These are phyloP conservation scores for Craseonycteris thonglongyai DNA, from an alignment of 2,113 vertebrate species.

Conservation along the genomic window DNA sequence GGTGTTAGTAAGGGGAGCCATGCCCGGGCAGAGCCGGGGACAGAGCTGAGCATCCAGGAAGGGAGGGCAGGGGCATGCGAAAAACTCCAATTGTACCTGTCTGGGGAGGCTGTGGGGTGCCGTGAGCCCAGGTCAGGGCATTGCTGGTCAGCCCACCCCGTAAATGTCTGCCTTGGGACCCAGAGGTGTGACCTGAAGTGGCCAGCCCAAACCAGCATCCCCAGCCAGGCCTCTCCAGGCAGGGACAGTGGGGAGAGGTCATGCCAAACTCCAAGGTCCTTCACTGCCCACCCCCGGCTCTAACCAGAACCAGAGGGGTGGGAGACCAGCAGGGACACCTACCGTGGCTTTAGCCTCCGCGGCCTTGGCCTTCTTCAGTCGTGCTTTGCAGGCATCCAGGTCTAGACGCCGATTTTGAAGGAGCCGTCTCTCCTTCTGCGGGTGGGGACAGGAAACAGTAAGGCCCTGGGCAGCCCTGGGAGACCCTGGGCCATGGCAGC, in stretches of 20 bases:
- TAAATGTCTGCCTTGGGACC: background rate
- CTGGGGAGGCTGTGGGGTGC: background rate
- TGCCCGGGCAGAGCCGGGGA: background rate
- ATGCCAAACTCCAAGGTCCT: background rate
- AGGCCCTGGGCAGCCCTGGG: background rate
- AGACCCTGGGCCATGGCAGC: background rate
- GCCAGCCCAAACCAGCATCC: background rate
- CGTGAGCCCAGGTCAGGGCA: background rate
- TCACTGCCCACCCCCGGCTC: background rate
- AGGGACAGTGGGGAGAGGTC: background rate
- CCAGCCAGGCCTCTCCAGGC: slow-evolving; percentile 38
- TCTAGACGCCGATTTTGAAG: slow-evolving; percentile 95
- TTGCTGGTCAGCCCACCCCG: background rate
- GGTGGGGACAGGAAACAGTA: background rate
- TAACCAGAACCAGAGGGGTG: background rate
- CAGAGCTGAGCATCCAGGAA: slow-evolving; percentile 17
- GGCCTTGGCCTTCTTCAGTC: slow-evolving; percentile 94
- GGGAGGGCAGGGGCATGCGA: slow-evolving; percentile 1
- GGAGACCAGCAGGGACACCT: slow-evolving; percentile 57
- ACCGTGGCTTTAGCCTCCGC: slow-evolving; percentile 96
- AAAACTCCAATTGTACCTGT: background rate
- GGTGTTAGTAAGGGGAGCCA: slow-evolving; percentile 35
- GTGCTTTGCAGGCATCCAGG: slow-evolving; percentile 93
- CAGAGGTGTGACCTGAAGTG: background rate
- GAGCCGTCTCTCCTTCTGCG: slow-evolving; percentile 91